Conservation (phyloP, 2,797 vertebrate genomes). For the Dromococcyx pavoninus region DNA sequence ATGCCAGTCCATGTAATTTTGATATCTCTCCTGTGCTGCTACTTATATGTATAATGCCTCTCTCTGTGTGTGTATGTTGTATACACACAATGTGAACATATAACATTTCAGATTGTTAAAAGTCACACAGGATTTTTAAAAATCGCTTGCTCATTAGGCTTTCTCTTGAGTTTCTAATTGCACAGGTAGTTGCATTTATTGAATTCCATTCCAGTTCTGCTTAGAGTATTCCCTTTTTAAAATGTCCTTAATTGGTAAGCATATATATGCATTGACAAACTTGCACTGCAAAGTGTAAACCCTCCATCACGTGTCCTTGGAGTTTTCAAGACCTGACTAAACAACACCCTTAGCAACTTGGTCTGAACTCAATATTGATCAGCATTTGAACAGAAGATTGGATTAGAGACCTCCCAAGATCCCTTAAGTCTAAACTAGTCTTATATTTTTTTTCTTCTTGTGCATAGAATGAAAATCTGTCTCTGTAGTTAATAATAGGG, state of each 20-base stretch:
- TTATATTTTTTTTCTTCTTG: not conserved
- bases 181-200: not conserved
- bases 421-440: not conserved
- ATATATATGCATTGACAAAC: not conserved
- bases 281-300: not conserved
- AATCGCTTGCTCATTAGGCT: not conserved
- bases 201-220: not conserved
- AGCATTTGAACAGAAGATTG: not conserved
- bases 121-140: not conserved
- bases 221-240: not conserved
- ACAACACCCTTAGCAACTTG: not conserved
- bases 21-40: not conserved
- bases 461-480: not conserved
- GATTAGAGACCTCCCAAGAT: not conserved
- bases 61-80: not conserved
- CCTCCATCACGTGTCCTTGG: not conserved
- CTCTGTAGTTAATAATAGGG: not conserved
- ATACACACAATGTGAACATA: not conserved
- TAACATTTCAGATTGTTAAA: not conserved
- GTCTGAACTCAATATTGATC: not conserved
- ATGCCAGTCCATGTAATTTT: not conserved
- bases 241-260: not conserved
- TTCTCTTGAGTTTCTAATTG: not conserved
- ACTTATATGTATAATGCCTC: not conserved
- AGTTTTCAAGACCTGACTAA: not conserved